Base-by-base conservation (phyloP, 2,888 invertebrate genomes). In the Lasioglossum malachurum region DNA sequence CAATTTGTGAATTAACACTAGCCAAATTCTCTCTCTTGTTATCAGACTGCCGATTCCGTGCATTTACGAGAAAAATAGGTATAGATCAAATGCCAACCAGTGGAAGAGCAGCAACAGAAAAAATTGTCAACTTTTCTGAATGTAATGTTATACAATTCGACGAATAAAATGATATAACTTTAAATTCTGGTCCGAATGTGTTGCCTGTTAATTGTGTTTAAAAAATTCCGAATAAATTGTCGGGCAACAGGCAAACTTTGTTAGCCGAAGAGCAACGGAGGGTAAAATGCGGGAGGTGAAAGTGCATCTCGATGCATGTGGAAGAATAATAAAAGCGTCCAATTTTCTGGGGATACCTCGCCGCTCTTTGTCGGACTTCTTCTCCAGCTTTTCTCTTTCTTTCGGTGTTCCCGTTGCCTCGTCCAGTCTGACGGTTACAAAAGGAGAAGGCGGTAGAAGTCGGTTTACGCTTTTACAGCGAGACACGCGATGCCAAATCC, bases 311-410 rank as follows among this genome's bases (percentile, higher is more conserved):
- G 41, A 3, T 86, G 87, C 87, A 87, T 84, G 86, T 72, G 79
- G 72, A 87, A 76, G 86, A 88, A 91, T 88, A 89, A 90, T 88
- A 91, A 91, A 91, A 91, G 89, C 87, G 84, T 88, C 87, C 91
- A 90, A 90, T 91, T 91, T 91, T 88, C 89, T 82, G 84, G 81
- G 75, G 73, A 88, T 91, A 87, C 82, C 84, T 82, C 72, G 84
- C 78, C 83, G 87, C 83, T 86, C 88, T 83, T 87, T 75, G 67
- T 67, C 75, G 77, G 78, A 83, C 80, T 73, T 38, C 73, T 78
- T 57, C 71, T 16, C 35, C 76, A 35, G 46, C 69, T 35, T 27
- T 5, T 69, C 35, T 46, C 67, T 38, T 31, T 31, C 60, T 8
- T 69, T 35, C 67, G 31, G 38, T 38, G 23, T 4, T 35, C 19